A percentile compares a stretch with the other conserved stretches of the same genome.
phyloP scores from a whole-genome alignment of 2,888 invertebrate genomes.

The Glyphotaelius pellucidus region DNA sequence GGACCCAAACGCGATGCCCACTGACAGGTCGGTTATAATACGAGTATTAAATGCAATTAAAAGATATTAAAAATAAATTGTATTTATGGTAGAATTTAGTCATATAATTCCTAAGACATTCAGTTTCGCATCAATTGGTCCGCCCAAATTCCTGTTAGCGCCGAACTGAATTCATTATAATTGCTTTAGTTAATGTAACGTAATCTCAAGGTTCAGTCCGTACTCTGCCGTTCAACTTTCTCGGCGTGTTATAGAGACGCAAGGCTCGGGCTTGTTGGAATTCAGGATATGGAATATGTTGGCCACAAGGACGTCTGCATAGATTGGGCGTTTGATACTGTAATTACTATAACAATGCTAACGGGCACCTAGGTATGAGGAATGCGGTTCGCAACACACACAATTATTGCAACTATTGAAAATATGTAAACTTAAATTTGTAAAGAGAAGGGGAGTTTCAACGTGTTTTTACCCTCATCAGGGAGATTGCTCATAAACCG shows the following conservation, averaged over 20 bases:
- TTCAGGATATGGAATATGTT: slow-evolving; percentile 44
- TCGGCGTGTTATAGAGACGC: slow-evolving; percentile 13
- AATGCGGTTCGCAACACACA: neutral
- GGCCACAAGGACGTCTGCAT: slow-evolving; percentile 33
- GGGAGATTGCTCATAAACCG: neutral
- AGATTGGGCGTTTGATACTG: slow-evolving; percentile 23
- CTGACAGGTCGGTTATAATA: too few relatives aligned
- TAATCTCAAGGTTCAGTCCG: slow-evolving; percentile 35
- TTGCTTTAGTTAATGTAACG: slow-evolving; percentile 33
- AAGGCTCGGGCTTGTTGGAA: slow-evolving; percentile 29
- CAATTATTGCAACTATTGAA: neutral
- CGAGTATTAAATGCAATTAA: too few relatives aligned
- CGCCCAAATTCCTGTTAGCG: neutral
- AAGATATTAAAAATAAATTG: neutral
- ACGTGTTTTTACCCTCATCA: neutral
- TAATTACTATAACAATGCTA: neutral
- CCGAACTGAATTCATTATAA: slow-evolving; percentile 18
- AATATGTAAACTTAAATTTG: neutral
- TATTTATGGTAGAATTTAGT: neutral
- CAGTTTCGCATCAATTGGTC: neutral
- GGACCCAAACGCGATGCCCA: too few relatives aligned
- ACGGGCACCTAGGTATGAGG: neutral
- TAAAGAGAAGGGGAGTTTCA: neutral
- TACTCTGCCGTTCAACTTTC: slow-evolving; percentile 37
- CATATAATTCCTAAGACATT: neutral